Conservation (phyloP, 2,888 invertebrate genomes). For the Philonicus albiceps region DNA sequence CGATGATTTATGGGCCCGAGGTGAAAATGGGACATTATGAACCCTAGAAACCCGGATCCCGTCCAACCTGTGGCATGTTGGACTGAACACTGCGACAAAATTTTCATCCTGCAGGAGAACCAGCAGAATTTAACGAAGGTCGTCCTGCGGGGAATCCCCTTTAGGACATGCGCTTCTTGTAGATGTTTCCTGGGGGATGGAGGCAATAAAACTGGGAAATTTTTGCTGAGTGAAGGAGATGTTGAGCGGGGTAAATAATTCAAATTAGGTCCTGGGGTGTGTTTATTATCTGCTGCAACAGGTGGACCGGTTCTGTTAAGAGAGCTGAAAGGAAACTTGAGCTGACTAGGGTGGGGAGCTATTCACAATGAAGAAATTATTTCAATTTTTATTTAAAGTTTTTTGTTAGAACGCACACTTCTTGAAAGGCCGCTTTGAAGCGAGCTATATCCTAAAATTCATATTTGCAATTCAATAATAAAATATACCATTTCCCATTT, state of each 20-base stretch:
- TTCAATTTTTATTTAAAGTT: background rate
- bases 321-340: background rate
- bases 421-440: too few species aligned
- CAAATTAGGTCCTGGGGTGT: background rate
- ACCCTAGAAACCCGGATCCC: constrained; percentile 2
- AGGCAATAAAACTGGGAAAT: background rate
- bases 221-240: background rate
- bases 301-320: background rate
- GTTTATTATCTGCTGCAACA: background rate
- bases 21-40: constrained; percentile 18
- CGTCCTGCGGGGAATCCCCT: background rate
- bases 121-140: background rate
- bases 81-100: constrained; percentile 22
- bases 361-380: background rate
- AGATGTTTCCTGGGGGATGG: background rate
- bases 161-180: background rate
- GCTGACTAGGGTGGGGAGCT: background rate
- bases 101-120: background rate
- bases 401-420: too few species aligned
- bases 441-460: too few species aligned
- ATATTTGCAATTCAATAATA: background rate
- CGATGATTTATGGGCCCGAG: background rate
- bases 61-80: constrained; percentile 19
- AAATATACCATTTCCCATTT: background rate
- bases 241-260: background rate